Base-by-base conservation (phyloP, 2,888 invertebrate species). In the Morinoia aosen region DNA sequence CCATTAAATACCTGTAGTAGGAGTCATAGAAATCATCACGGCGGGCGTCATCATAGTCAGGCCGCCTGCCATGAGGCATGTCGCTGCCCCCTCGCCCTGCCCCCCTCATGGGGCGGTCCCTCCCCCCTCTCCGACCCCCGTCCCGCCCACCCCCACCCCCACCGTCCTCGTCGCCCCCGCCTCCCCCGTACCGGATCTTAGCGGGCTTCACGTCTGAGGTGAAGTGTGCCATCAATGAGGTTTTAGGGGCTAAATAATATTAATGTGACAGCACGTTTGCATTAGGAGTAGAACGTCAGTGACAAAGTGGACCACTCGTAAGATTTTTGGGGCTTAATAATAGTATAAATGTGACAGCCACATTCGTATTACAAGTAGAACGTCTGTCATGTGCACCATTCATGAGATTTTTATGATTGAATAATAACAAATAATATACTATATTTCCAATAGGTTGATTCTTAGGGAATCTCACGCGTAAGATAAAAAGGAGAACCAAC, bases 131-230 rank as follows among this genome's bases (percentile, higher is more conserved):
- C 57, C 95, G 93, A 10, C 90, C 7, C 3, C 95, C 96, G n/a
- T 95, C 96, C 8, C 76, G 57, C 16, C 95, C 93, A 10, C 76
- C 76, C 12, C 64, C 64, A 40, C 95, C 95, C 14, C 90, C 16
- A 91, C 95, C 96, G 48, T 95, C 57, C 48, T 58, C 88, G 14
- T 90, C 88, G 16, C 95, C 95, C 8, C 56, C 91, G 16, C 95
- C 95, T 76, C 88, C 88, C 11, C 61, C 90, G 57, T 95, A 96
- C 56, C 96, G 94, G 95, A 96, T 96, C 76, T 96, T 96, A 56
- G 96, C 96, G 48, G 96, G 96, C 91, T 96, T 96, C 58, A 96
- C 96, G 96, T 96, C 96, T 96, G 96, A 11, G n/a, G n/a, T 19
- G 90, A 16, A 76, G 33, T 16, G 16, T 33, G 0, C 76, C 8